Evolutionary conservation across 2,797 vertebrate species (phyloP), one percentile per base, ranked within the genome.

Genomic region (Astyanax mexicanus): DNA sequence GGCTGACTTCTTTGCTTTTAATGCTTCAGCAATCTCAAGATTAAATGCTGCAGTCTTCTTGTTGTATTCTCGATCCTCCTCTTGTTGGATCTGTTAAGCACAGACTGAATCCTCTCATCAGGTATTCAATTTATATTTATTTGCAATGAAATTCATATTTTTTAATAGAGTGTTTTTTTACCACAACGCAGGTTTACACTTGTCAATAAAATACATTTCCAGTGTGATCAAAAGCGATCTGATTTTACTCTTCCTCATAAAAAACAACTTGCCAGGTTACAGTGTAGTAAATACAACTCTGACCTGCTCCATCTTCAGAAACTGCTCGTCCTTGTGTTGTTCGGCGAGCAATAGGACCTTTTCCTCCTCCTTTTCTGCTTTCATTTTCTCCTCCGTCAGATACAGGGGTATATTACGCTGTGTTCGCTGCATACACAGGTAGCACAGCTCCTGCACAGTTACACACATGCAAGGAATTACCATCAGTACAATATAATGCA

Each of bases 371-470:
- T 78, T 81, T 38, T 95, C 93, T 44, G 86, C 87, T 5, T 72
- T 86, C 79, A 62, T 85, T 42, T 64, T 88, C 78, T 94, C 91
- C 4, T 91, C 86, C 5, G 74, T 62, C 54, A 81, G 64, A 61
- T 88, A 89, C 21, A 92, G 49, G 0, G 93, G 90, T 3, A 89
- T 32, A 47, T 92, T 95, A 47, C 85, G 88, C 44, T 91, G 89
- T 3, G 89, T 89, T 25, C 93, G 86, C 85, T 96, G 93, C 89
- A 93, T 90, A 77, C 95, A 96, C 64, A 95, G 79, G 67, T 94
- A 94, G 81, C 95, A 96, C 81, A 95, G 82, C 85, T 95, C 95
- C 95, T 96, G 69, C 60, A 57, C 6, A 62, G 5, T 3, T 12
- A 62, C 25, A 47, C 47, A 80, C 19, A 65, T 23, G 58, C 1